Conservation (phyloP, 2,888 invertebrate species). For the Siphonodentalium dalli region DNA sequence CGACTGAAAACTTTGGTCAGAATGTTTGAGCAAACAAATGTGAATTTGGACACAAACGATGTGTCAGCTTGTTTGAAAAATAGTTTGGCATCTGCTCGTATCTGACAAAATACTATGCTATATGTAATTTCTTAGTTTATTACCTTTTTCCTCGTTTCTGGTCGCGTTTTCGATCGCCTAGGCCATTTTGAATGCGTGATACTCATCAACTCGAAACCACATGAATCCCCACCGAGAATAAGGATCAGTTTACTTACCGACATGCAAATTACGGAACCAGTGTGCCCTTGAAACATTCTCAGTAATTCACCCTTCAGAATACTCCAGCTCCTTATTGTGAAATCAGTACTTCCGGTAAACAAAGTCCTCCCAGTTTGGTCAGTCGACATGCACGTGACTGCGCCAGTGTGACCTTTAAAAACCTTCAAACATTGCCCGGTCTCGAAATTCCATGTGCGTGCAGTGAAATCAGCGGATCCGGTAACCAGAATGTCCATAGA, state of each 20-base stretch:
- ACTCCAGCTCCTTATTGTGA: conserved; percentile 66
- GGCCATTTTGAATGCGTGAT: too few relatives aligned
- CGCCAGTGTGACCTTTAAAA: conserved; percentile 66
- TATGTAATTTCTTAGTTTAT: too few relatives aligned
- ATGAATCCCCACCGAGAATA: too few relatives aligned
- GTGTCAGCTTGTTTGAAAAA: too few relatives aligned
- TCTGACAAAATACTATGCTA: too few relatives aligned
- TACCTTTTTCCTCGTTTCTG: too few relatives aligned
- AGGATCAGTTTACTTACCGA: conserved; percentile 52
- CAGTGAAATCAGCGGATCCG: conserved; percentile 64
- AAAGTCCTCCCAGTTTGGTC: conserved; percentile 63
- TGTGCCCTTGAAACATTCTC: conserved; percentile 65
- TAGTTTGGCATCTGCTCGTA: too few relatives aligned
- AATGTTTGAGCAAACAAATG: too few relatives aligned
- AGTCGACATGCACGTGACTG: conserved; percentile 67
- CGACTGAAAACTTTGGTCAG: too few relatives aligned
- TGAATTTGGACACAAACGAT: too few relatives aligned
- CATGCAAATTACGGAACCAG: conserved; percentile 65
- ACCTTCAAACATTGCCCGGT: conserved; percentile 61
- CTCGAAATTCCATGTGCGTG: conserved; percentile 65
- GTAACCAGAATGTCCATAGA: conserved; percentile 62
- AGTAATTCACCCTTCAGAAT: conserved; percentile 64
- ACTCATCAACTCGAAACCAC: too few relatives aligned
- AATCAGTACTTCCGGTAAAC: conserved; percentile 67
- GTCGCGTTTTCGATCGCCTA: too few relatives aligned